phyloP scores from a whole-genome alignment of 2,113 vertebrate genomes.

The Pelusios castaneus region DNA sequence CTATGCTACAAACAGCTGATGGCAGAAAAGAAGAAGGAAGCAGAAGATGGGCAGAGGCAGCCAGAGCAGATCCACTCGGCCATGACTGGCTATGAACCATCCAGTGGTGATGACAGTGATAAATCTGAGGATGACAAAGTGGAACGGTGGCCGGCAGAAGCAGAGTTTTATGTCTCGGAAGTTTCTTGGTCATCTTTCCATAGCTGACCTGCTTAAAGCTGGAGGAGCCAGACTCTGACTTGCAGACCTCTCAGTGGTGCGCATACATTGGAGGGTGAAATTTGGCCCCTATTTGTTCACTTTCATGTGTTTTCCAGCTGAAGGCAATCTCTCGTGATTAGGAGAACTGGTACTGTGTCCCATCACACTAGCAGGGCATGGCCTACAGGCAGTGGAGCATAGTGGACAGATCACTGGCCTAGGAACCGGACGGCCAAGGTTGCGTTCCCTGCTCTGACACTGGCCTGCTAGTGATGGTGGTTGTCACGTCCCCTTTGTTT shows the following conservation, averaged over 20 bases:
- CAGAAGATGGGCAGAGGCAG: slow-evolving; percentile 4
- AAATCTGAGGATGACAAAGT: slow-evolving; percentile 72
- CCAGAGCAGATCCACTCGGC: not conserved
- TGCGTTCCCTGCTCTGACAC: not conserved
- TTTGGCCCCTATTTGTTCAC: not conserved
- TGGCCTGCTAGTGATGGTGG: not conserved
- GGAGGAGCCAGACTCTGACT: not conserved
- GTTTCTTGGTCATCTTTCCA: slow-evolving; percentile 84
- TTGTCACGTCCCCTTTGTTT: not conserved
- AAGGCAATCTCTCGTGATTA: not conserved
- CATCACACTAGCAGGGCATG: fast-evolving
- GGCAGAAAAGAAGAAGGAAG: slow-evolving; percentile 59
- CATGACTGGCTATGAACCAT: slow-evolving; percentile 38
- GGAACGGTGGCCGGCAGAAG: slow-evolving; percentile 72
- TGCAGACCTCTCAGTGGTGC: not conserved
- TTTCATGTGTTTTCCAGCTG: not conserved
- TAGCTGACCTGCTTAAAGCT: slow-evolving; percentile 62
- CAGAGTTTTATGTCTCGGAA: slow-evolving; percentile 74
- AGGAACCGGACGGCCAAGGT: not conserved
- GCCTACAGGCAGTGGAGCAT: not conserved
- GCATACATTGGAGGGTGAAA: not conserved
- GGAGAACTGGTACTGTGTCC: not conserved
- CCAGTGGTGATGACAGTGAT: slow-evolving; percentile 80
- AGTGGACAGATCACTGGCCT: not conserved
- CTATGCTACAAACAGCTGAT: slow-evolving; percentile 79